These are phyloP conservation scores for Fragum fragum DNA, from an alignment of 2,888 invertebrate species.

Conservation along the genomic window DNA sequence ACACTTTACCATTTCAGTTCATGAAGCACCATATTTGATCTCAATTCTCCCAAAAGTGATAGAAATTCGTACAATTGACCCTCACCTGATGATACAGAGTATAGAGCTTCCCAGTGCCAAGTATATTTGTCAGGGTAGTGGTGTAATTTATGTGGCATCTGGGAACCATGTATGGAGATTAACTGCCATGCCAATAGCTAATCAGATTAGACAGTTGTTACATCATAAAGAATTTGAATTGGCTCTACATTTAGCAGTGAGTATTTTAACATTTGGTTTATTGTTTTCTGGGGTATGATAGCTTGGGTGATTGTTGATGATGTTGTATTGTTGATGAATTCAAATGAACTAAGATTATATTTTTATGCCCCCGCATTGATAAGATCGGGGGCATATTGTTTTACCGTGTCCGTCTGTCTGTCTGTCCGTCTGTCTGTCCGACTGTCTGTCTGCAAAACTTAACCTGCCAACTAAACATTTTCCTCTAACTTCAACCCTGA, in stretches of 20 bases:
- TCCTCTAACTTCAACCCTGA: too few relatives aligned
- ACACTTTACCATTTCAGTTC: too few relatives aligned
- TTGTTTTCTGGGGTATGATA: too few relatives aligned
- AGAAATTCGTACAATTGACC: constrained; percentile 95
- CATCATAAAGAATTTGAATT: constrained; percentile 97
- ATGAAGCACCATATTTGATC: constrained; percentile 97
- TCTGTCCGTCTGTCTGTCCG: too few relatives aligned
- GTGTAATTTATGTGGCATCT: constrained; percentile 95
- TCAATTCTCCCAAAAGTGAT: constrained; percentile 94
- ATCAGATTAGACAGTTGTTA: constrained; percentile 94
- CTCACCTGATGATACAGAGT: constrained; percentile 93
- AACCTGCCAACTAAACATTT: too few relatives aligned
- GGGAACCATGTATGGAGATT: constrained; percentile 93
- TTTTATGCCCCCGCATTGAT: too few relatives aligned
- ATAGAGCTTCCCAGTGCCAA: constrained; percentile 89
- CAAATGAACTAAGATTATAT: too few relatives aligned
- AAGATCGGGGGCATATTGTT: too few relatives aligned
- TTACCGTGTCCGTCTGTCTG: too few relatives aligned
- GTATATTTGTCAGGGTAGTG: constrained; percentile 87
- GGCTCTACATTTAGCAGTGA: constrained; percentile 95
- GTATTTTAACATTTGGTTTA: constrained; percentile 78
- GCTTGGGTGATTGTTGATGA: too few relatives aligned
- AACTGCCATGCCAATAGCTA: constrained; percentile 92
- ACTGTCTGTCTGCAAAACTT: too few relatives aligned
- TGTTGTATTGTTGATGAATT: too few relatives aligned